Evolutionary conservation across 2,888 invertebrate species (phyloP).

Genomic region (Vesta saturnalis): DNA sequence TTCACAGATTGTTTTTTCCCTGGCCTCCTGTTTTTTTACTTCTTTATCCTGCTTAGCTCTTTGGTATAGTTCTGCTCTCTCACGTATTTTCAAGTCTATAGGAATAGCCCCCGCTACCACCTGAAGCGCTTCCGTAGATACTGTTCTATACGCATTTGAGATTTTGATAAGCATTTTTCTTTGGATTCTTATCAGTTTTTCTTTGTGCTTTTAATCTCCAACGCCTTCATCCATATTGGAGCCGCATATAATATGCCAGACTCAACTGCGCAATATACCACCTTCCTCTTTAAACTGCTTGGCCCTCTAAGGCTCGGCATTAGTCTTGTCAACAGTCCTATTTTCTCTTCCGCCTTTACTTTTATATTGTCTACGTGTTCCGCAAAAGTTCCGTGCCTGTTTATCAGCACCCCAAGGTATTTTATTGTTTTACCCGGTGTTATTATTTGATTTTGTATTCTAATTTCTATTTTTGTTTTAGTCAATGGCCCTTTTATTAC

Average conservation of each 20-base stretch:
- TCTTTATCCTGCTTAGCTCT: neutral
- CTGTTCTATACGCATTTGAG: slow-evolving; percentile 20
- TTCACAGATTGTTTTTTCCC: neutral
- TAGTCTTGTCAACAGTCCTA: neutral
- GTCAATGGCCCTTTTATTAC: neutral
- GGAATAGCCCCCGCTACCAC: slow-evolving; percentile 13
- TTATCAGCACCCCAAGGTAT: neutral
- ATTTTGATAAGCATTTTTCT: slow-evolving; percentile 19
- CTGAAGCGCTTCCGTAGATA: slow-evolving; percentile 15
- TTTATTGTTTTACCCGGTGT: neutral
- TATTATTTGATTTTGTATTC: neutral
- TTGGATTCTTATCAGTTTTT: slow-evolving; percentile 5
- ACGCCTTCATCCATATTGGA: neutral
- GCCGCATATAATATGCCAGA: neutral
- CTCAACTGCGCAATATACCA: neutral
- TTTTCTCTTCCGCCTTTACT: neutral
- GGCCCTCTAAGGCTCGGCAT: neutral
- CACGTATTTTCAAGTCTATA: slow-evolving; percentile 8
- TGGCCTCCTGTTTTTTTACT: neutral
- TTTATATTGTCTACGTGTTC: neutral
- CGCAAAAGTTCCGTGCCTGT: neutral
- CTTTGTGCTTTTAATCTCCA: neutral
- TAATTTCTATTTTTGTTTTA: too few species aligned
- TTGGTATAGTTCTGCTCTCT: slow-evolving; percentile 4
- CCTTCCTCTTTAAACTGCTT: neutral